phyloP scores from a whole-genome alignment of 2,888 invertebrate species.

The Leucophenga maculata region DNA sequence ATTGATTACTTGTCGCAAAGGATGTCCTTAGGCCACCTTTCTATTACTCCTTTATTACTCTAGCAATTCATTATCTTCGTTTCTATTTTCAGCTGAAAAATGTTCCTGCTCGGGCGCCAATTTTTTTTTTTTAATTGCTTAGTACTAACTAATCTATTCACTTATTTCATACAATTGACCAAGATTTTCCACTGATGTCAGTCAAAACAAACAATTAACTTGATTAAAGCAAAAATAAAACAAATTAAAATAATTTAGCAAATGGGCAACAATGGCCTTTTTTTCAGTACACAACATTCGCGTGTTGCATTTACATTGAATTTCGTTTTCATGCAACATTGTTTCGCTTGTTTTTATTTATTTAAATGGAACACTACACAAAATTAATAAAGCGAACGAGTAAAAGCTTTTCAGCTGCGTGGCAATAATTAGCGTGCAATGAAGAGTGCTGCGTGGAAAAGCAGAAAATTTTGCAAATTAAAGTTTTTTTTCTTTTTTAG shows the following conservation, averaged over 20 bases:
- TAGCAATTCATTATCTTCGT: too few species aligned
- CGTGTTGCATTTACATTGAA: conserved; percentile 16
- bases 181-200: neutral
- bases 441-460: neutral
- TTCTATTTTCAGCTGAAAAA: too few species aligned
- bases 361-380: conserved; percentile 15
- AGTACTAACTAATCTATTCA: neutral
- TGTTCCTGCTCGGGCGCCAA: neutral
- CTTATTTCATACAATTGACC: neutral
- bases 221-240: neutral
- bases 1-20: too few species aligned
- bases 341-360: neutral
- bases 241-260: too few species aligned
- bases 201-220: neutral
- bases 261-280: neutral
- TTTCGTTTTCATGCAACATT: conserved; percentile 11
- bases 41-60: too few species aligned
- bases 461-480: too few species aligned
- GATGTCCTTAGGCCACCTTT: too few species aligned
- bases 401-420: conserved; percentile 25
- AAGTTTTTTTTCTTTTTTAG: too few species aligned
- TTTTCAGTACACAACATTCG: neutral
- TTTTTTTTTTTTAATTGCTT: neutral
- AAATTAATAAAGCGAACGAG: conserved; percentile 10
- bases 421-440: conserved; percentile 22